Base-by-base conservation (phyloP, 2,113 vertebrate species). In the Eudorcas thomsonii region DNA sequence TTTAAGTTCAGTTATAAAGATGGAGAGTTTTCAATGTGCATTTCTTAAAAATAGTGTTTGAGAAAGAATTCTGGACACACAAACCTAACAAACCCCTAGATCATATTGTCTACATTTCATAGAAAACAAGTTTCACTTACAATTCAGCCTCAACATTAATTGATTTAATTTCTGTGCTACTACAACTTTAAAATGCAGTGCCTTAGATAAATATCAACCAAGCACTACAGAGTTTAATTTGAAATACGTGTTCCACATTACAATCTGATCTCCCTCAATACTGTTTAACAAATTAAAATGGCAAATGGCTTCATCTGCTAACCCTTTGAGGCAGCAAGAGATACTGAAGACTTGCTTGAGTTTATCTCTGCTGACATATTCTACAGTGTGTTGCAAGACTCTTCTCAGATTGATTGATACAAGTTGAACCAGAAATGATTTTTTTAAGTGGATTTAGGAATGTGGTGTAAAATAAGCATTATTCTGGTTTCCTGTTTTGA, bases 251-350 rank as follows among this genome's bases (percentile, higher is more conserved):
- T 83, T 90, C 57, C 50, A 71, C 10, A 0, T 91, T 91, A 59
- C 33, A 74, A 48, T 94, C 87, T 97, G 80, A 25, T 97, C 96
- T 97, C 90, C 92, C 33, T 98, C 55, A 71, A 52, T 50, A 84
- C 50, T 14, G 33, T 80, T 30, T 88, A 83, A 82, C 83, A 96
- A 92, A 96, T 97, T 96, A 94, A 93, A 95, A 93, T 89, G 54
- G 33, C 78, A 96, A 91, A 50, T 77, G 57, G 54, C 36, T 80
- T 92, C 83, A 83, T 91, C 50, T 89, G 86, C 82, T 74, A 60
- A 36, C 62, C 33, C 33, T 96, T 8, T 89, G 48, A 86, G 71
- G 67, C 83, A 96, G 83, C 26, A 92, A 36, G 67, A 85, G n/a
- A 93, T 67, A 43, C 43, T 71, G 7, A 93, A 85, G 67, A 86